Evolutionary conservation across 2,797 vertebrate species (phyloP).

Genomic region (Anisognathus igniventris): DNA sequence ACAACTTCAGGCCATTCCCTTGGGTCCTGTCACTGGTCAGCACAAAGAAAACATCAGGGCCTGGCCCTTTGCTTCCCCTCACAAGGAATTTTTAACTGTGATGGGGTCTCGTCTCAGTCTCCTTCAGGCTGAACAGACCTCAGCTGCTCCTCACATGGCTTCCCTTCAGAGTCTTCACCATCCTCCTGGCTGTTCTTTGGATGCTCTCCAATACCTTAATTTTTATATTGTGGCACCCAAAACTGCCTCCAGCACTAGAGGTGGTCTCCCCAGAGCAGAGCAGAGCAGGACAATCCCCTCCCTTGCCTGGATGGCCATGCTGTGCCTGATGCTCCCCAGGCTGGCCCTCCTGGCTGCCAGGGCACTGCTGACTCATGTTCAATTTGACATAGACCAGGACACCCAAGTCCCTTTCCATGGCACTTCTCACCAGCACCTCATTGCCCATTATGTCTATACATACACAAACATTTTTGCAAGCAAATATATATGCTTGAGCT

Average conservation of each 20-base stretch:
- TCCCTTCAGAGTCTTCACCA: neutral
- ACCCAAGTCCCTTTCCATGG: neutral
- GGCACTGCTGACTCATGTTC: neutral
- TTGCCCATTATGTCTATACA: neutral
- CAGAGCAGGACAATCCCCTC: neutral
- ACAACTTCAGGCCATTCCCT: neutral
- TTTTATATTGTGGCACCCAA: neutral
- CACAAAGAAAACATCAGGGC: neutral
- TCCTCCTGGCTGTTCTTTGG: neutral
- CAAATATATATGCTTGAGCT: neutral
- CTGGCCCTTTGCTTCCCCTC: neutral
- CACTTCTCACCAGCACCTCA: rapidly evolving
- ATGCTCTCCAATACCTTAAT: rapidly evolving
- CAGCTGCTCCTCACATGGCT: rapidly evolving
- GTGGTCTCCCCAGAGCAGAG: rapidly evolving
- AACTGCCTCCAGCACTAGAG: rapidly evolving
- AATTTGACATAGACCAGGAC: rapidly evolving
- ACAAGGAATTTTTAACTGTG: rapidly evolving
- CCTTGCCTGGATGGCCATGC: rapidly evolving
- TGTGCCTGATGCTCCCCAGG: neutral
- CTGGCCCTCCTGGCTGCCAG: neutral
- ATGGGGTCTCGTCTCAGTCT: rapidly evolving
- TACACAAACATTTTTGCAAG: neutral
- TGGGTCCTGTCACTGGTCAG: rapidly evolving
- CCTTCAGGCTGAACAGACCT: neutral